A percentile compares a stretch with the other conserved stretches of the same genome.
These are phyloP conservation scores for Antigone vipio DNA, from an alignment of 2,113 vertebrate genomes.

Conservation along the genomic window DNA sequence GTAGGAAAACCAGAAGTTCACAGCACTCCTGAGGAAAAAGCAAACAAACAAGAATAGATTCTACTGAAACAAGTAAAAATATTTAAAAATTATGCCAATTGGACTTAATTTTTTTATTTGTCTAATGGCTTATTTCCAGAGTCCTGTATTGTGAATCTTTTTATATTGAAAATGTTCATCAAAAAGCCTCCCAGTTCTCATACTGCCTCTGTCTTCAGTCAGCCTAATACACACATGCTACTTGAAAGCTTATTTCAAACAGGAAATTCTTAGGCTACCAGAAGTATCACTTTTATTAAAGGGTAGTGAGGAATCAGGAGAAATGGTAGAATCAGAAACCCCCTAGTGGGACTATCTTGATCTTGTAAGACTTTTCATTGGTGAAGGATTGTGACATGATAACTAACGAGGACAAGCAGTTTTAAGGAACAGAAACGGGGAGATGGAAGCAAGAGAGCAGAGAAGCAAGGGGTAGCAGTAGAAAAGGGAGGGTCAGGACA, in stretches of 20 bases:
- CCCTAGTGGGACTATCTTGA: neutral
- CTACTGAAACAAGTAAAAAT: neutral
- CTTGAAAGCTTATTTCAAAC: neutral
- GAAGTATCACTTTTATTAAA: neutral
- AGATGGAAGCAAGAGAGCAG: neutral
- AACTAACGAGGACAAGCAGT: neutral
- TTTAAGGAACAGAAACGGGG: neutral
- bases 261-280: neutral
- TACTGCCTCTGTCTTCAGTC: neutral
- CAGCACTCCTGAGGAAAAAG: neutral
- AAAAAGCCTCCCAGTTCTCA: neutral
- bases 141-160: neutral
- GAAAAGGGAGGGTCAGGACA: neutral
- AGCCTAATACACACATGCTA: neutral
- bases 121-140: neutral
- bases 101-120: neutral
- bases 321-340: neutral
- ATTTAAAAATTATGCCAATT: neutral
- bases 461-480: neutral
- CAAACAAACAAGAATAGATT: neutral
- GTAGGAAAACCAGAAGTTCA: neutral
- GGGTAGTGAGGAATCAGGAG: neutral
- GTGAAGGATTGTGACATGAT: neutral
- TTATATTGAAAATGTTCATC: neutral
- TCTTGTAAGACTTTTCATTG: neutral